phyloP scores from a whole-genome alignment of 2,888 invertebrate species.

The Chymomyza amoena region DNA sequence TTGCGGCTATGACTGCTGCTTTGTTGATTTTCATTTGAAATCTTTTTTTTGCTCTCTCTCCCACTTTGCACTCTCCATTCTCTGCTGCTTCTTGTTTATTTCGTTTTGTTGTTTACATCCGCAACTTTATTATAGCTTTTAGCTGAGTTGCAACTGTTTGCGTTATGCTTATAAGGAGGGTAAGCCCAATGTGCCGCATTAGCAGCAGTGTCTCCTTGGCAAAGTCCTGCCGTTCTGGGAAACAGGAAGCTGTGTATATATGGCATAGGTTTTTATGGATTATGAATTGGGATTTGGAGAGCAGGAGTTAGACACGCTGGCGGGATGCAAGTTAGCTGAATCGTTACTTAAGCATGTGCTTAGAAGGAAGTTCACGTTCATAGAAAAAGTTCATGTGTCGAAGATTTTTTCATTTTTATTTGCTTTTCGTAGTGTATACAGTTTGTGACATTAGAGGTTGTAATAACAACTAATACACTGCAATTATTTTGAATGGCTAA shows the following conservation, averaged over 20 bases:
- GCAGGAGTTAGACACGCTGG: background rate
- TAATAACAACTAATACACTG: too few species aligned
- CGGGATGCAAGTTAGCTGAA: background rate
- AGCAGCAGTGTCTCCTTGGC: slow-evolving; percentile 43
- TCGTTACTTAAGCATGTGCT: background rate
- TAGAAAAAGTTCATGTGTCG: background rate
- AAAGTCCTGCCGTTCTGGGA: background rate
- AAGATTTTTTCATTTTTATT: background rate
- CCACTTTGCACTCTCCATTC: background rate
- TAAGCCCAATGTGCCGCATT: slow-evolving; percentile 59
- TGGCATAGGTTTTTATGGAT: slow-evolving; percentile 40
- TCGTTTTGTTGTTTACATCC: slow-evolving; percentile 66
- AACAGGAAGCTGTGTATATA: slow-evolving; percentile 27
- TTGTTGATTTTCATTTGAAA: slow-evolving; percentile 68
- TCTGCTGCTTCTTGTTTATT: slow-evolving; percentile 43
- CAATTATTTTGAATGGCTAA: too few species aligned
- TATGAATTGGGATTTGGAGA: slow-evolving; percentile 42
- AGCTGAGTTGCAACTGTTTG: slow-evolving; percentile 68
- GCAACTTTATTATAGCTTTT: slow-evolving; percentile 75
- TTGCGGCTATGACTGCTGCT: slow-evolving; percentile 41
- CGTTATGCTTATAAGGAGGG: slow-evolving; percentile 69
- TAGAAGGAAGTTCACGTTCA: background rate
- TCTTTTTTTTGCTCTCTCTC: slow-evolving; percentile 23
- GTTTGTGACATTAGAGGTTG: too few species aligned
- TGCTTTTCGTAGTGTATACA: background rate